A percentile compares a stretch with the other conserved stretches of the same genome.
phyloP scores from a whole-genome alignment of 2,113 vertebrate genomes.

The Myanophis thanlyinensis region DNA sequence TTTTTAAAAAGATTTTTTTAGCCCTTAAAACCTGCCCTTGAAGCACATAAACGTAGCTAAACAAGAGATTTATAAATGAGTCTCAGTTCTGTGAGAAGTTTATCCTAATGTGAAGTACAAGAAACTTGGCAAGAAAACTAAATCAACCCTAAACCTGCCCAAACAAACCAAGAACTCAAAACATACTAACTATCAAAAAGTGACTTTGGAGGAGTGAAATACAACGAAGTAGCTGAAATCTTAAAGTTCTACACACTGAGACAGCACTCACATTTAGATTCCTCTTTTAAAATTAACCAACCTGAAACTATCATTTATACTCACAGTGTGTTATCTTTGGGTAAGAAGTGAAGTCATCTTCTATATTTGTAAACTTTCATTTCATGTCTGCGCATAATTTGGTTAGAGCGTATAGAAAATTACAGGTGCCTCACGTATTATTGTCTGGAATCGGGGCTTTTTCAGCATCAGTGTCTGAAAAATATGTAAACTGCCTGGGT shows the following conservation, averaged over 20 bases:
- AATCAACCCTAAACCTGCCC: too few relatives aligned
- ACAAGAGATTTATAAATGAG: too few relatives aligned
- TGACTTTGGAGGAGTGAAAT: neutral
- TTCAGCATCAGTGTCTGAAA: neutral
- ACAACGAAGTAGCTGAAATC: neutral
- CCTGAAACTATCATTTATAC: neutral
- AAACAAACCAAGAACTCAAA: neutral
- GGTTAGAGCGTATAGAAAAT: neutral
- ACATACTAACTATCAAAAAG: neutral
- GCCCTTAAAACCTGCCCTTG: too few relatives aligned
- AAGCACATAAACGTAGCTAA: too few relatives aligned
- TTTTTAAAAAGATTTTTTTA: too few relatives aligned
- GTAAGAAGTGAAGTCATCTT: neutral
- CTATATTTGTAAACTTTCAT: neutral
- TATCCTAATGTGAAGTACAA: too few relatives aligned
- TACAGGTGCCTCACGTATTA: neutral
- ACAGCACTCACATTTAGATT: neutral
- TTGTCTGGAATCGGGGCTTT: neutral
- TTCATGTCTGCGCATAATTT: neutral
- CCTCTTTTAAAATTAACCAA: neutral
- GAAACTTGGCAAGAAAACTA: too few relatives aligned
- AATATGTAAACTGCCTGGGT: neutral
- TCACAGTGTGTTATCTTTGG: neutral
- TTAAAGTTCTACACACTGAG: neutral
- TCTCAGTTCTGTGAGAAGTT: too few relatives aligned